Evolutionary conservation across 2,113 vertebrate species (phyloP).

Genomic region (Lonchura striata): DNA sequence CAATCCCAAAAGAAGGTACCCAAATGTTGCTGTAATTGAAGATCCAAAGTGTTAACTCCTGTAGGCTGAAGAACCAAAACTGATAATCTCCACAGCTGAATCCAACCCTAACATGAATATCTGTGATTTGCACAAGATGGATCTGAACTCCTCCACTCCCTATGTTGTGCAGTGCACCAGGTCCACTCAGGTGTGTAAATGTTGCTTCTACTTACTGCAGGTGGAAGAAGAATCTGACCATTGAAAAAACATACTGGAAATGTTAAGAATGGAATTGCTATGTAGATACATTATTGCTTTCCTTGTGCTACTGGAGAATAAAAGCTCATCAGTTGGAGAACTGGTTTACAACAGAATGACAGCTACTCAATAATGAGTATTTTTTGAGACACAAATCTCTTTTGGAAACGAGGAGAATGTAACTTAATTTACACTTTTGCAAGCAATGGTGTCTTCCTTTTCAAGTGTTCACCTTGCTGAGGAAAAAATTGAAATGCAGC

Average conservation of each 20-base stretch:
- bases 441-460: conserved; percentile 8
- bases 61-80: not conserved
- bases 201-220: not conserved
- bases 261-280: not conserved
- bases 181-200: not conserved
- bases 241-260: not conserved
- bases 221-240: not conserved
- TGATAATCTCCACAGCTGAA: not conserved
- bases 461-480: conserved; percentile 1
- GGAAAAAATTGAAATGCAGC: conserved; percentile 53
- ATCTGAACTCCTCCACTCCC: not conserved
- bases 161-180: fast-evolving
- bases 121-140: not conserved
- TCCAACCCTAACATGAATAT: not conserved
- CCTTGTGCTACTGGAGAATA: not conserved
- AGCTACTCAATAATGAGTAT: not conserved
- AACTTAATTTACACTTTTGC: conserved; percentile 40
- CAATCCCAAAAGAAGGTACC: not conserved
- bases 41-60: not conserved
- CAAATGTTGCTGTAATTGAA: not conserved
- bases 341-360: conserved; percentile 19
- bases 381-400: not conserved
- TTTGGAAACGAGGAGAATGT: conserved; percentile 7
- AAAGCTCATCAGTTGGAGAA: not conserved
- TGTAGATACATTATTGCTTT: not conserved